Conservation (phyloP, 2,797 vertebrate genomes). For the Anomalospiza imberbis region DNA sequence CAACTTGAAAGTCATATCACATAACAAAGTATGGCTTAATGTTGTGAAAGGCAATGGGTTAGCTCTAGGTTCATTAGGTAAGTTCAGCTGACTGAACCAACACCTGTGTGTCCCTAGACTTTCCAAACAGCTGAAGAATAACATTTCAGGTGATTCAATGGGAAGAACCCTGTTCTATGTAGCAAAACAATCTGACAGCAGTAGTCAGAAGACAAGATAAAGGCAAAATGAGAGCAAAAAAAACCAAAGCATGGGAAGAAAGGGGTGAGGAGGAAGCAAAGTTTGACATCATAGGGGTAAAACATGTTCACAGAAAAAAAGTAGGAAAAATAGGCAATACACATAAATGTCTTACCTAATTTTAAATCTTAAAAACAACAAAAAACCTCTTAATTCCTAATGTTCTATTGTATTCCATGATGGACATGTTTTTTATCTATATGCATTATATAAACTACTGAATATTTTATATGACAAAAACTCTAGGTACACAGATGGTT, state of each 20-base stretch:
- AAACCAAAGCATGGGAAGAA: background rate
- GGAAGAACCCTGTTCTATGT: background rate
- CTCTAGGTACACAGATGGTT: too few relatives aligned
- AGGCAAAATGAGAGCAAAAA: background rate
- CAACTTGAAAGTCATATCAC: background rate
- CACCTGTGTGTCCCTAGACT: background rate
- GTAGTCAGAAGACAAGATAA: background rate
- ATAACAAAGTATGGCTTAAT: background rate
- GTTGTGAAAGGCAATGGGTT: background rate
- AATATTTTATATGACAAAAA: too few relatives aligned
- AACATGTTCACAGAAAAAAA: background rate
- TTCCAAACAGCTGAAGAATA: background rate
- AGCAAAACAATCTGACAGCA: background rate
- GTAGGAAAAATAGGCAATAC: rapidly evolving
- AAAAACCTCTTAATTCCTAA: background rate
- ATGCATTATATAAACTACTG: background rate
- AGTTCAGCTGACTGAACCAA: background rate
- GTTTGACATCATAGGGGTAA: background rate
- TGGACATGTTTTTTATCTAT: background rate
- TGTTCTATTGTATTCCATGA: background rate
- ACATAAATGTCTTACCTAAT: background rate
- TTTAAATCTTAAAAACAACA: background rate
- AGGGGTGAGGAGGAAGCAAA: rapidly evolving
- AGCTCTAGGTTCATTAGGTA: background rate
- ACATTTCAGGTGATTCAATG: background rate